These are phyloP conservation scores for Gasteruption jaculator DNA, from an alignment of 2,888 invertebrate species.

Conservation along the genomic window DNA sequence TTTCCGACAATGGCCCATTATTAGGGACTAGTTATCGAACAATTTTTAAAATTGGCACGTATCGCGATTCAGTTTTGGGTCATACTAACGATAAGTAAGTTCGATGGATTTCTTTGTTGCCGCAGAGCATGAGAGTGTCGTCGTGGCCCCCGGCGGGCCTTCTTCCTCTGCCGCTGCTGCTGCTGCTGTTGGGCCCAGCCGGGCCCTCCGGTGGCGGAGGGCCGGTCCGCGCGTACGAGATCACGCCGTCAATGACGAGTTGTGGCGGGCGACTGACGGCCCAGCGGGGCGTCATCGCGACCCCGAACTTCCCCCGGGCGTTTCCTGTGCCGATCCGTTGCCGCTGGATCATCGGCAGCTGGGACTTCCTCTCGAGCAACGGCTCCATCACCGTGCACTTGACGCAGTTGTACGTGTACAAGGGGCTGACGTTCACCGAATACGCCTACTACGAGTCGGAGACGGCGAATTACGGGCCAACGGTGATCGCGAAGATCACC, in stretches of 20 bases:
- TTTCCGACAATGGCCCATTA: no score
- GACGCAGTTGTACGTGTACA: constrained; percentile 81
- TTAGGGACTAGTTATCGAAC: no score
- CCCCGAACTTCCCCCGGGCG: constrained; percentile 78
- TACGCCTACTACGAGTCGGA: constrained; percentile 71
- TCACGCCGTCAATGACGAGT: no score
- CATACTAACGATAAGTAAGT: no score
- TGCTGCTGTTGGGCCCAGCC: constrained; percentile 22
- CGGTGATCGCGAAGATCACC: constrained; percentile 65
- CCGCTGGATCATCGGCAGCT: constrained; percentile 84
- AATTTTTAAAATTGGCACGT: no score
- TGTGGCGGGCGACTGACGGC: constrained; percentile 68
- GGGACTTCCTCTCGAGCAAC: constrained; percentile 53
- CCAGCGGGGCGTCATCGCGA: constrained; percentile 69
- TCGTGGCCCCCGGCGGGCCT: constrained; percentile 5
- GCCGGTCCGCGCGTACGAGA: constrained; percentile 23
- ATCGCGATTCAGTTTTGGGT: no score
- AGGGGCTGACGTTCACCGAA: constrained; percentile 72
- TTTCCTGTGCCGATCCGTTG: constrained; percentile 81
- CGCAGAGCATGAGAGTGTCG: no score
- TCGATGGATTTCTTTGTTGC: no score
- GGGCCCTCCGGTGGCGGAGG: constrained; percentile 17
- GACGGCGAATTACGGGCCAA: constrained; percentile 61
- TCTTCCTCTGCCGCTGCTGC: constrained; percentile 8
- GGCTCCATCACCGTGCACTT: constrained; percentile 80